Base-by-base conservation (phyloP, 2,888 invertebrate genomes). In the Leptopilina drosophilae region DNA sequence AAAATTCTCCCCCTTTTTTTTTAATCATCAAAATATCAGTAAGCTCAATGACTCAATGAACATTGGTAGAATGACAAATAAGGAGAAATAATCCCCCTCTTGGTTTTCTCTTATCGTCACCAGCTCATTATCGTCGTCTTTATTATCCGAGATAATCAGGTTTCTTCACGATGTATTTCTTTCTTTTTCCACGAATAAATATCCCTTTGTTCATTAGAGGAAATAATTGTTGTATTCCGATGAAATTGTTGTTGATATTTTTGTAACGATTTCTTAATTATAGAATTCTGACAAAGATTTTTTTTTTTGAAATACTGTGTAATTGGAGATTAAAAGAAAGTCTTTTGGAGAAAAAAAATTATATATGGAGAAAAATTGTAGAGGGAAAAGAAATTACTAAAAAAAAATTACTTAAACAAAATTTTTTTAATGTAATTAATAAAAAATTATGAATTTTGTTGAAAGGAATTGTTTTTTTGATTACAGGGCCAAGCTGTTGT, bases 401-500 rank as follows among this genome's bases (percentile, higher is more conserved):
- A 26, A 26, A 26, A 26, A 1, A 26, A 26, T 26, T n/a, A n/a
- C n/a, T n/a, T n/a, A n/a, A n/a, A n/a, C n/a, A n/a, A n/a, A n/a
- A n/a, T 26, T 26, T 26, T 26, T 26, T 26, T 2, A 26, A 26
- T 3, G 26, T 26, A 26, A 26, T 26, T 26, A n/a, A n/a, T n/a
- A n/a, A n/a, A n/a, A n/a, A 33, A 33, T 33, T 33, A 33, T 4
- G 5, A 33, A 33, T 33, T 33, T 33, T 4, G 33, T 33, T 33
- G 33, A 33, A 33, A 33, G 5, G 33, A 33, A 33, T 33, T 33
- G 4, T n/a, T 73, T 79, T 80, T 82, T 46, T 14, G 77, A 64
- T 92, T 92, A 49, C 91, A 97, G 97, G 97, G 97, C 69, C 96
- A 96, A 93, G 97, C 97, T 1, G 94, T 97, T 42, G 95, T 95